Evolutionary conservation across 2,888 invertebrate species (phyloP), one percentile per base, ranked within the genome.

Genomic region (Diaphora mendica): DNA sequence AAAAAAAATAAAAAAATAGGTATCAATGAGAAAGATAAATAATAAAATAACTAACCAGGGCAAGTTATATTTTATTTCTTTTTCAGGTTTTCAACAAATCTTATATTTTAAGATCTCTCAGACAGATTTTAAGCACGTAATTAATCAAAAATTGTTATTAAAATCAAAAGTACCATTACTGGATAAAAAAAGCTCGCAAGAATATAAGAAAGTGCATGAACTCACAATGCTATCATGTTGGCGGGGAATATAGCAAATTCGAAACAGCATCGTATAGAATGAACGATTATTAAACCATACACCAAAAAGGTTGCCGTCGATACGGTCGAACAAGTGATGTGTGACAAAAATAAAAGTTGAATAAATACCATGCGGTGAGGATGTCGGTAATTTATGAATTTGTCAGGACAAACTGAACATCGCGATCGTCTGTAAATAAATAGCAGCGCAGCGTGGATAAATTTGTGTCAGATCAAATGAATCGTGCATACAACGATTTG

Each of bases 371-470:
- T 84, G 88, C 90, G 89, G 89, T 86, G 93, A 95, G 95, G 95
- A 95, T 95, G 95, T 95, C 90, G 94, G 94, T 95, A 95, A 95
- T 95, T 95, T 95, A 95, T 95, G 95, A 95, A 95, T 95, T 95
- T 95, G 95, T 94, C 93, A 93, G 92, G 95, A 94, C 94, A 93
- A 93, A 92, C 92, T 92, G 95, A 93, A 91, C 94, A 91, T 90
- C n/a, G n/a, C n/a, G n/a, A n/a, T n/a, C 90, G 92, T 87, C 91
- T 88, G 92, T 93, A 94, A 95, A 95, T 94, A 95, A 95, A 93
- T 93, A 92, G 92, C 91, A 81, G 87, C 86, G 89, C 89, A 88
- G 91, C 91, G 92, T 88, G 93, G 93, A 95, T 95, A 95, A 94
- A 95, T 95, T 95, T 91, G 94, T 94, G 95, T 95, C 95, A 95